phyloP scores from a whole-genome alignment of 2,113 vertebrate species.

The Bos javanicus region DNA sequence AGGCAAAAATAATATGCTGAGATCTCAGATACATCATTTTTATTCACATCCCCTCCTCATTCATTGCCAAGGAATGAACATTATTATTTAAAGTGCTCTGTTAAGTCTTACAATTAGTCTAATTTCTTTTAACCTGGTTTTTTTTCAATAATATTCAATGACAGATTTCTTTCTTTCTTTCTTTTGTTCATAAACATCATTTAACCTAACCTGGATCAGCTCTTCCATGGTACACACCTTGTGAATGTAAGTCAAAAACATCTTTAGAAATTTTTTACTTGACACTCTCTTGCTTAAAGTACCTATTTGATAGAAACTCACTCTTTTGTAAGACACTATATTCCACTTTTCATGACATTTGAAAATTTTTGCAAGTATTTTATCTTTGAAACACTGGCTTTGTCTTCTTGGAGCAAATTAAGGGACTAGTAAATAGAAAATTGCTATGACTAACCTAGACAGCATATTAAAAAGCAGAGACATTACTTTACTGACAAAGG shows the following conservation, averaged over 20 bases:
- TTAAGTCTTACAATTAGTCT: not conserved
- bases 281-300: not conserved
- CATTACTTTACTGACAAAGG: not conserved
- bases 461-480: not conserved
- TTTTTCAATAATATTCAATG: not conserved
- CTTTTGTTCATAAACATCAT: not conserved
- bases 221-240: not conserved
- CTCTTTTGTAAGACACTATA: not conserved
- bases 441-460: not conserved
- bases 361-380: not conserved
- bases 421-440: not conserved
- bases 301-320: not conserved
- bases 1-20: not conserved
- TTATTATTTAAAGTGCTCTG: not conserved
- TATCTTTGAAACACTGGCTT: not conserved
- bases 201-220: not conserved
- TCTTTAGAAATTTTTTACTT: not conserved
- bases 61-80: not conserved
- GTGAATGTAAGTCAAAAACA: not conserved
- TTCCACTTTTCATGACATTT: not conserved
- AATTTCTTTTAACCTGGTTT: not conserved
- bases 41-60: not conserved
- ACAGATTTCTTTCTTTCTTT: not conserved
- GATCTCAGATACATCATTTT: not conserved
- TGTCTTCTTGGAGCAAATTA: not conserved